These are phyloP conservation scores for Pseudomyrmex pallidus DNA, from an alignment of 1,140 invertebrate genomes.

Conservation along the genomic window DNA sequence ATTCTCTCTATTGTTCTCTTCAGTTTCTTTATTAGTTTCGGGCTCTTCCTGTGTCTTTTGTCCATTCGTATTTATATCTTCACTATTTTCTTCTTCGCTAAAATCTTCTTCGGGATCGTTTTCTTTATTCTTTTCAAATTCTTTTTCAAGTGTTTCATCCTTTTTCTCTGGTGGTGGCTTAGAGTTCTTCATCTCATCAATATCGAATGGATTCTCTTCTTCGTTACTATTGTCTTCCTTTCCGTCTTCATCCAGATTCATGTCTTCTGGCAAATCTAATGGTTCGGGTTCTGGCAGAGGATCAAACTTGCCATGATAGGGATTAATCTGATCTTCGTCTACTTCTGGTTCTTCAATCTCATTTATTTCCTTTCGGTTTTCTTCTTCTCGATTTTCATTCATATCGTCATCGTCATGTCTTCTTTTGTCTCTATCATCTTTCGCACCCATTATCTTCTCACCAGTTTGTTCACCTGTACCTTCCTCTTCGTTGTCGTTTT, in stretches of 20 bases:
- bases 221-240: constrained; percentile 87
- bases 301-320: constrained; percentile 92
- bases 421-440: constrained; percentile 89
- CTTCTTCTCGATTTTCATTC: constrained; percentile 84
- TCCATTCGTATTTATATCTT: constrained; percentile 66
- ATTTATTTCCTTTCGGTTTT: constrained; percentile 90
- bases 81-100: constrained; percentile 67
- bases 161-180: constrained; percentile 68
- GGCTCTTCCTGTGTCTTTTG: constrained; percentile 75
- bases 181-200: constrained; percentile 90
- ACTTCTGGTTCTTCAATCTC: constrained; percentile 91
- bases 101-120: constrained; percentile 76
- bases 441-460: constrained; percentile 86
- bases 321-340: constrained; percentile 94
- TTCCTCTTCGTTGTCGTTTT: constrained; percentile 85
- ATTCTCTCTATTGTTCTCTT: constrained; percentile 78
- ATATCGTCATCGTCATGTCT: constrained; percentile 83
- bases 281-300: constrained; percentile 92
- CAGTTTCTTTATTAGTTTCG: constrained; percentile 75
- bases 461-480: constrained; percentile 86
- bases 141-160: constrained; percentile 72
- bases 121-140: constrained; percentile 70
- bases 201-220: constrained; percentile 93
- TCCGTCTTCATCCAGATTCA: constrained; percentile 90
- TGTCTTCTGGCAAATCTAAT: constrained; percentile 94